phyloP scores from a whole-genome alignment of 2,113 vertebrate genomes.

The Lipophrys pholis region DNA sequence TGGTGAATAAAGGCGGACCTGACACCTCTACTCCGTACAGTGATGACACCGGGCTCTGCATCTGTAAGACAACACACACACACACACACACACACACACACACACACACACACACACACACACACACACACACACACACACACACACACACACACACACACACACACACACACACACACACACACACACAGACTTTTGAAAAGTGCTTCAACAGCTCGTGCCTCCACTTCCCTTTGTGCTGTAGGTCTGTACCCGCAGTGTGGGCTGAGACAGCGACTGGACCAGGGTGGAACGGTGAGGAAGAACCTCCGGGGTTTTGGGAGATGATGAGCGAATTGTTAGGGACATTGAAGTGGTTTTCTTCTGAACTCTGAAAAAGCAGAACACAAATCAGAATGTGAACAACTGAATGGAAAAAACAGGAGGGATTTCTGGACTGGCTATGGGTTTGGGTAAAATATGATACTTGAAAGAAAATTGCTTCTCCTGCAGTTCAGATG shows the following conservation, averaged over 20 bases:
- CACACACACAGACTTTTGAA: neutral
- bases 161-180: neutral
- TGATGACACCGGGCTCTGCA: constrained; percentile 89
- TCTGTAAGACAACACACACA: constrained; percentile 75
- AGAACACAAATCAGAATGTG: constrained; percentile 21
- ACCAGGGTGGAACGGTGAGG: constrained; percentile 91
- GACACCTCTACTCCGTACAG: constrained; percentile 81
- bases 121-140: constrained; percentile 3
- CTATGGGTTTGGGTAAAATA: constrained; percentile 21
- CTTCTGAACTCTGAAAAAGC: constrained; percentile 88
- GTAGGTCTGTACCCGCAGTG: constrained; percentile 69
- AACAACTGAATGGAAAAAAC: neutral
- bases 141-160: neutral
- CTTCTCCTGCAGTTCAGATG: constrained; percentile 50
- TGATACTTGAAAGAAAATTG: constrained; percentile 42
- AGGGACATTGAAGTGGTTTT: constrained; percentile 95
- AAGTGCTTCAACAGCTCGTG: neutral
- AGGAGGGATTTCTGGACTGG: neutral
- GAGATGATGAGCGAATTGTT: constrained; percentile 92
- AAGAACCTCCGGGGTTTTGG: constrained; percentile 82
- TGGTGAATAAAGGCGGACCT: constrained; percentile 89
- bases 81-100: neutral
- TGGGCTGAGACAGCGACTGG: constrained; percentile 89
- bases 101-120: neutral
- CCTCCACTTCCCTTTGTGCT: neutral